Evolutionary conservation across 1,140 invertebrate species (phyloP), one percentile per base, ranked within the genome.

Genomic region (Pogonomyrmex barbatus): DNA sequence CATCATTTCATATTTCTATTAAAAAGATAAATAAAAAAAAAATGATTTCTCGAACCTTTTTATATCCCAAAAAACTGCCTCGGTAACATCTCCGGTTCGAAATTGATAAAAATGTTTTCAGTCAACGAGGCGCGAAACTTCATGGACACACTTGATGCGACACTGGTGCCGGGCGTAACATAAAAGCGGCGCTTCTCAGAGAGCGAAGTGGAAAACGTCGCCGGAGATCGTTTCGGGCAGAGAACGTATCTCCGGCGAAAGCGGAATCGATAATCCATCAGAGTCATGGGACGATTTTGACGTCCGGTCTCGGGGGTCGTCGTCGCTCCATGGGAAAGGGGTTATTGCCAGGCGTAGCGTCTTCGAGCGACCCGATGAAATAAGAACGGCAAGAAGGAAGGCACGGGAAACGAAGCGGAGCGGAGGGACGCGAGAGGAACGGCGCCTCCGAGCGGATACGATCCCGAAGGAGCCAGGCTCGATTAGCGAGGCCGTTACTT

Each of bases 401-500:
- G 12, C 24, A 14, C 4, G 45, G 17, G n/a, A 24, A 24, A 42
- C 12, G 50, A 45, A 45, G 12, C 9, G 52, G 24, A 24, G 24
- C 10, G 17, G 36, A 42, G 54, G n/a, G 30, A 33, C 14, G 45
- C 24, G 54, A 71, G 60, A 76, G 79, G 68, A 63, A 88, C 83
- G 62, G 70, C 81, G 77, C 30, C 71, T 84, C 52, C 68, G 79
- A 78, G 52, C 56, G 52, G 50, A 54, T 87, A 71, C 76, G 81
- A 90, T 90, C 89, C 86, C 89, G 77, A 30, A 90, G 89, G 89
- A 88, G 63, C 52, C 30, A 47, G 56, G 89, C 89, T 90, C 89
- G 86, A 90, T 90, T 90, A 90, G 89, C 82, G 85, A 82, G 63
- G 76, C 82, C 89, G 89, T 90, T 90, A 78, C 89, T 90, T 83